Evolutionary conservation across 2,113 vertebrate genomes (phyloP).

Genomic region (Carettochelys insculpta): DNA sequence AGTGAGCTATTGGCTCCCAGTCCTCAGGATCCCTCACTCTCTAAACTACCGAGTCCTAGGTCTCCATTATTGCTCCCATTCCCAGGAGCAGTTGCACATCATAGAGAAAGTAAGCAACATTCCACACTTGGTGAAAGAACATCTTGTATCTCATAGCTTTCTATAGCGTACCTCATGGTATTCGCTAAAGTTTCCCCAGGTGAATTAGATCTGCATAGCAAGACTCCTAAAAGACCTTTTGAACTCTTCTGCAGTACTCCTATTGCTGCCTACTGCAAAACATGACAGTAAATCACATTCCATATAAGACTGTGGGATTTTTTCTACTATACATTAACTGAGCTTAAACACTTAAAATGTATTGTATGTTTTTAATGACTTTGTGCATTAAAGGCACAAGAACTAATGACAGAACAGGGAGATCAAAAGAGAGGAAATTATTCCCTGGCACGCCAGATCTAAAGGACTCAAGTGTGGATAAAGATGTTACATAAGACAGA

Average conservation of each 20-base stretch:
- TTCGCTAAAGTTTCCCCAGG: neutral
- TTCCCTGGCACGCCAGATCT: conserved; percentile 40
- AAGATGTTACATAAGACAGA: conserved; percentile 65
- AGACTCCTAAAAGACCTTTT: neutral
- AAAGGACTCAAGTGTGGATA: conserved; percentile 56
- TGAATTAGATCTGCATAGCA: conserved; percentile 26
- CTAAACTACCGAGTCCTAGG: neutral
- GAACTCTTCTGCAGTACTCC: neutral
- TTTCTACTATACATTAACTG: neutral
- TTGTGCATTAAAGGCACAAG: conserved; percentile 13
- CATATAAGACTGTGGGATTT: conserved; percentile 38
- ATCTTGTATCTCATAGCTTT: neutral
- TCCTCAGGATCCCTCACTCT: neutral
- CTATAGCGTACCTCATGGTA: neutral
- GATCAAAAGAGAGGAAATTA: conserved; percentile 35
- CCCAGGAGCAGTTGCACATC: neutral
- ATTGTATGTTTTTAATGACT: conserved; percentile 22
- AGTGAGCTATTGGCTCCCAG: neutral
- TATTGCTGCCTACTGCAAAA: neutral
- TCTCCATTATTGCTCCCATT: neutral
- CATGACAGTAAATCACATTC: conserved; percentile 5
- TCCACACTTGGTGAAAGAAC: neutral
- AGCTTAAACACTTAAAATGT: neutral
- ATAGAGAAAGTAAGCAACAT: neutral
- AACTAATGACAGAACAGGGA: conserved; percentile 28